Percentiles rank a stretch among this genome's conserved stretches.
Evolutionary conservation across 1,140 invertebrate species (phyloP).

Genomic region (Listronotus oregonensis): DNA sequence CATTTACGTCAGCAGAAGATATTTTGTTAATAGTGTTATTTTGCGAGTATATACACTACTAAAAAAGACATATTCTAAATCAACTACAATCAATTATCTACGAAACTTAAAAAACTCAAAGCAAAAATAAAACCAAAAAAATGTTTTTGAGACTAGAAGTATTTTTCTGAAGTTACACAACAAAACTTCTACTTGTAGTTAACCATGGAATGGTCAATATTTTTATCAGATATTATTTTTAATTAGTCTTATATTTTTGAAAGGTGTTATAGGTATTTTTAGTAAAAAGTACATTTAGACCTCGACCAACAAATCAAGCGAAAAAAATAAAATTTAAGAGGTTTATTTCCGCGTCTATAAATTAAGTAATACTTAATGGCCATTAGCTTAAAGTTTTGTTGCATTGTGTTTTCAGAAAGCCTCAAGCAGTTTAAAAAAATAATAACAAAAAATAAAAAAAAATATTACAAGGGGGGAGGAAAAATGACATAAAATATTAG

Average conservation of each 20-base stretch:
- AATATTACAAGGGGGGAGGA: constrained; percentile 26
- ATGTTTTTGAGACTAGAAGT: constrained; percentile 22
- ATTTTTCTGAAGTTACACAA: background rate
- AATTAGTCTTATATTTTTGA: too few relatives aligned
- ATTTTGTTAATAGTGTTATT: background rate
- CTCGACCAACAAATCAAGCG: too few relatives aligned
- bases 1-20: background rate
- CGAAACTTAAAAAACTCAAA: constrained; percentile 19
- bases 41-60: constrained; percentile 42
- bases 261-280: too few relatives aligned
- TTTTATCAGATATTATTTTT: too few relatives aligned
- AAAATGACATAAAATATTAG: constrained; percentile 40
- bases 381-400: too few relatives aligned
- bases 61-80: constrained; percentile 5
- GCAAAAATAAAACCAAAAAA: constrained; percentile 18
- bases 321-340: too few relatives aligned
- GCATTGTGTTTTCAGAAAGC: constrained; percentile 4
- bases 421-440: constrained; percentile 8
- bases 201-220: too few relatives aligned
- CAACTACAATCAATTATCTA: background rate
- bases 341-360: too few relatives aligned
- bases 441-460: constrained; percentile 19
- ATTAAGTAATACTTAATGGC: too few relatives aligned
- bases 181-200: too few relatives aligned
- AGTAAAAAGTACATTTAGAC: too few relatives aligned